Percentiles rank a stretch among this genome's conserved stretches.
Conservation (phyloP, 2,888 invertebrate species). For the Clusia tigrina region DNA sequence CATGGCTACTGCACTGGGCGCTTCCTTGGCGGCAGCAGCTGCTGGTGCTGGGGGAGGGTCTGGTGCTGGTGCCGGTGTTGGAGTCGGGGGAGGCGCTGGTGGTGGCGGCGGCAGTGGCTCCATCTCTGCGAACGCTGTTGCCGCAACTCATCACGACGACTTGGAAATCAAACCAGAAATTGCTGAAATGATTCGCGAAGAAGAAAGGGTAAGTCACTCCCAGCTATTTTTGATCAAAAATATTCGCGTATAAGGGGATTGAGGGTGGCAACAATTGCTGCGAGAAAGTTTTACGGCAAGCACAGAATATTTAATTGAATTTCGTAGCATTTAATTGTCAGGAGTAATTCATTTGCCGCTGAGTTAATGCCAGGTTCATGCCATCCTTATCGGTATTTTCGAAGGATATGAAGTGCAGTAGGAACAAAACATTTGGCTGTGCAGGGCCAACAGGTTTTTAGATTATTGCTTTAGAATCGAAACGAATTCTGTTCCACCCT, state of each 20-base stretch:
- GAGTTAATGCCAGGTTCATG: not conserved
- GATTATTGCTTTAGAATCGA: too few relatives aligned
- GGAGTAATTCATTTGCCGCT: conserved; percentile 7
- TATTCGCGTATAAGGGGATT: conserved; percentile 10
- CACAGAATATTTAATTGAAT: conserved; percentile 11
- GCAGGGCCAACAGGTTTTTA: too few relatives aligned
- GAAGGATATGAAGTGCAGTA: too few relatives aligned
- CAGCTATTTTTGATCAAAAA: too few relatives aligned
- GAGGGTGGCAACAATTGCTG: conserved; percentile 24
- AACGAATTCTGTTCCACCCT: too few relatives aligned
- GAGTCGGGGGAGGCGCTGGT: conserved; percentile 39
- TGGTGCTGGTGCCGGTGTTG: conserved; percentile 57
- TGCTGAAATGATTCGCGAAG: conserved; percentile 95
- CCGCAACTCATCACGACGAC: conserved; percentile 73
- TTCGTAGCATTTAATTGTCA: conserved; percentile 1
- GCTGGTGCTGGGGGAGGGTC: conserved; percentile 57
- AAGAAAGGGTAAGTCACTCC: conserved; percentile 84
- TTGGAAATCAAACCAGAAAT: conserved; percentile 93
- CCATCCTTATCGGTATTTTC: too few relatives aligned
- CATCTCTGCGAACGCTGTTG: conserved; percentile 28
- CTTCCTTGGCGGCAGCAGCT: conserved; percentile 53
- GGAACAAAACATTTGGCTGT: too few relatives aligned
- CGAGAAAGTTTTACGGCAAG: not conserved
- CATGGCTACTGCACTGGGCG: conserved; percentile 58
- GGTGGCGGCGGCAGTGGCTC: conserved; percentile 35